These are phyloP conservation scores for Melanocharis versteri DNA, from an alignment of 2,113 vertebrate genomes.

Conservation along the genomic window DNA sequence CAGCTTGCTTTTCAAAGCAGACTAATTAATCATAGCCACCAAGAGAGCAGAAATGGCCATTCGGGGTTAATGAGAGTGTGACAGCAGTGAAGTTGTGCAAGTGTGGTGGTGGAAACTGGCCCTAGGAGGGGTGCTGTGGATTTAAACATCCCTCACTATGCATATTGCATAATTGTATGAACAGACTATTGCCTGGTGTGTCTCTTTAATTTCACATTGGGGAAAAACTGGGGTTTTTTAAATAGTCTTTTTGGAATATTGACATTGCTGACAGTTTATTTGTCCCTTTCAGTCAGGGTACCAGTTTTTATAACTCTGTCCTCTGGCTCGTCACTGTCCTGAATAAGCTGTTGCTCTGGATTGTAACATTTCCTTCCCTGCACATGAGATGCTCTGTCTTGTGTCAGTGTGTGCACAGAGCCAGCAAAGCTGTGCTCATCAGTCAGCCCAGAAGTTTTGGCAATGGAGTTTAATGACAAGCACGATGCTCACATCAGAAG, in stretches of 20 bases:
- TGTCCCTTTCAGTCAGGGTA: not conserved
- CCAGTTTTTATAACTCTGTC: not conserved
- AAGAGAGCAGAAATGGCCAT: not conserved
- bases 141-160: not conserved
- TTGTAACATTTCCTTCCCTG: not conserved
- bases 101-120: not conserved
- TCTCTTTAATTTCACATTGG: not conserved
- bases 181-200: not conserved
- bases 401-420: not conserved
- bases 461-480: not conserved
- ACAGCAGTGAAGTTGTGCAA: not conserved
- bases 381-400: not conserved
- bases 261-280: not conserved
- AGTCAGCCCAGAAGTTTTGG: not conserved
- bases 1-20: not conserved
- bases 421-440: not conserved
- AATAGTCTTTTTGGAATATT: not conserved
- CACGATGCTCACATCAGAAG: not conserved
- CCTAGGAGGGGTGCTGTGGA: not conserved
- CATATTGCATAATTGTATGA: not conserved
- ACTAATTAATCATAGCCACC: not conserved
- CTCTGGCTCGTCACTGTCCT: not conserved
- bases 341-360: not conserved
- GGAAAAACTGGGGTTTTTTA: fast-evolving
- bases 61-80: fast-evolving